Evolutionary conservation across 53 echinoderm and acorn worm species (phyloP).

Genomic region (Echinarachnius parma): DNA sequence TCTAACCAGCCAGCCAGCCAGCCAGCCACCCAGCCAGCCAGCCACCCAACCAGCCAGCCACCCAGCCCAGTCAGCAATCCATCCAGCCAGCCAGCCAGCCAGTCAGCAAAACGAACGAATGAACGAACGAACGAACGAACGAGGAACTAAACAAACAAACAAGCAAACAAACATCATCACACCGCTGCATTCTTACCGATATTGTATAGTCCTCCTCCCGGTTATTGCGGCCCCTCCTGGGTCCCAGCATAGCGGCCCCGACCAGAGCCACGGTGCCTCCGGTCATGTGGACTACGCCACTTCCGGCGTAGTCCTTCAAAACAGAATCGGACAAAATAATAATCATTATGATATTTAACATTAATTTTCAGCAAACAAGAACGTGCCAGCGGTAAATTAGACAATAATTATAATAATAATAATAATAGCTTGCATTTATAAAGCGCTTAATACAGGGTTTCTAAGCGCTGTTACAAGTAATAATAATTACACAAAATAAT

Average conservation of each 20-base stretch:
- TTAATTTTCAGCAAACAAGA: too few relatives aligned
- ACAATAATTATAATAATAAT: too few relatives aligned
- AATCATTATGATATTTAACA: too few relatives aligned
- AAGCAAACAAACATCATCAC: background rate
- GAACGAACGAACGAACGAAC: background rate
- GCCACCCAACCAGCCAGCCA: too few relatives aligned
- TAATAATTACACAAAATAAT: too few relatives aligned
- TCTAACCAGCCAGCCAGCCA: too few relatives aligned
- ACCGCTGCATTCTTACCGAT: background rate
- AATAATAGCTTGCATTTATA: too few relatives aligned
- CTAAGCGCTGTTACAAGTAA: too few relatives aligned
- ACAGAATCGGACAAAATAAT: background rate
- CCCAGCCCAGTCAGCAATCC: too few relatives aligned
- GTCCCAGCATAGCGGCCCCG: slow-evolving; percentile 75
- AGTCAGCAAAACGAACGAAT: background rate
- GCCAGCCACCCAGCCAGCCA: too few relatives aligned
- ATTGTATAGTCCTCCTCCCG: slow-evolving; percentile 29
- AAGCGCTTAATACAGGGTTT: too few relatives aligned
- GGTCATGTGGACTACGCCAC: slow-evolving; percentile 83
- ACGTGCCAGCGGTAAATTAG: background rate
- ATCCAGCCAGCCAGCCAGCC: background rate
- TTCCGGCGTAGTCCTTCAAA: slow-evolving; percentile 81
- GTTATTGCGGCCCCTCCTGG: slow-evolving; percentile 63
- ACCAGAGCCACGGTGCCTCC: slow-evolving; percentile 74
- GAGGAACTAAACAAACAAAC: background rate